Percentiles rank a stretch among this genome's conserved stretches.
Conservation (phyloP, 2,113 vertebrate species). For the Paradoxurus hermaphroditus region DNA sequence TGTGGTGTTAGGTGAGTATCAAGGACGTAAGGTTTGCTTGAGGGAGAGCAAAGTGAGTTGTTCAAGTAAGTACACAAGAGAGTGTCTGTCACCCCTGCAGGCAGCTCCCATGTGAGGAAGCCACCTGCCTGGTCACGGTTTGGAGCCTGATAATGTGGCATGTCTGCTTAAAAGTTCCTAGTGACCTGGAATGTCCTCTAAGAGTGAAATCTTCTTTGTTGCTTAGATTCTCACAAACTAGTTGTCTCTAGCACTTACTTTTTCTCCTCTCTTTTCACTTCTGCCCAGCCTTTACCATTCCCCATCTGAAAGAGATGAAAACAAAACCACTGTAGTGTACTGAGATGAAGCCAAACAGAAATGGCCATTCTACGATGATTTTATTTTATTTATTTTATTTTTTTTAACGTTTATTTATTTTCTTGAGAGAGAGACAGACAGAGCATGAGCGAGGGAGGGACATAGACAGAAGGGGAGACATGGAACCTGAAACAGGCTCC, state of each 20-base stretch:
- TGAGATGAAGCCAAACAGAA: not conserved
- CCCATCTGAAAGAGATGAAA: not conserved
- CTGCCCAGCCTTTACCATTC: not conserved
- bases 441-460: no score
- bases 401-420: no score
- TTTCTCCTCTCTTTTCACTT: not conserved
- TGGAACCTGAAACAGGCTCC: no score
- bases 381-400: no score
- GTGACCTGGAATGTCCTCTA: not conserved
- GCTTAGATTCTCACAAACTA: not conserved
- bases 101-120: not conserved
- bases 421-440: no score
- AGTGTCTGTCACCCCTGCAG: not conserved
- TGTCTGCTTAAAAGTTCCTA: not conserved
- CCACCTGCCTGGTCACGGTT: not conserved
- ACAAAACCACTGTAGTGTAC: not conserved
- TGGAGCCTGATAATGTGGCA: not conserved
- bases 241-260: not conserved
- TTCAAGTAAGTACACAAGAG: not conserved
- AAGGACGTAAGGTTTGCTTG: not conserved
- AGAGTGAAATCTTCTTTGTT: not conserved
- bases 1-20: not conserved
- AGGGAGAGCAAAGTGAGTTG: not conserved
- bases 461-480: no score
- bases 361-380: not conserved